phyloP scores from a whole-genome alignment of 1,140 invertebrate genomes.

The Hypsibius dujardini region DNA sequence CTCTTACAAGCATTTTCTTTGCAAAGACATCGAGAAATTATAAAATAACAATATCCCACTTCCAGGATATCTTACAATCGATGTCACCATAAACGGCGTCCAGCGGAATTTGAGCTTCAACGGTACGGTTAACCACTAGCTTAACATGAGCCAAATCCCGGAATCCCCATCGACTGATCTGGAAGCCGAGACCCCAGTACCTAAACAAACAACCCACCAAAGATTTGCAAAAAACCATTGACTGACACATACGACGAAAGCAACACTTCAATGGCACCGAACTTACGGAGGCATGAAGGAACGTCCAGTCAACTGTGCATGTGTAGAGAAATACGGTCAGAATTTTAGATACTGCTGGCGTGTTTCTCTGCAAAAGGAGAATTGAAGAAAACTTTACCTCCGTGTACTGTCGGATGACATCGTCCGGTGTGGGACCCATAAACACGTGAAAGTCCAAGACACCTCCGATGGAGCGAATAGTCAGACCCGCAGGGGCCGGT shows the following conservation, averaged over 20 bases:
- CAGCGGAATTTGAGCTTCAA: slow-evolving; percentile 20
- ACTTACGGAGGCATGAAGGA: slow-evolving; percentile 51
- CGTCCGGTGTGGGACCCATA: slow-evolving; percentile 25
- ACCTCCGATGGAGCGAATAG: slow-evolving; percentile 25
- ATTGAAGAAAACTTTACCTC: neutral
- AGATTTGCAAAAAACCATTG: no score
- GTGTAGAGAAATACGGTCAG: neutral
- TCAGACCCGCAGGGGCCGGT: slow-evolving; percentile 20
- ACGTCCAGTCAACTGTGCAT: slow-evolving; percentile 44
- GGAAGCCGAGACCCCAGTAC: slow-evolving; percentile 70
- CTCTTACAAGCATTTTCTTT: no score
- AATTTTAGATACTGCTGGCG: neutral
- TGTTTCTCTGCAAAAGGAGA: neutral
- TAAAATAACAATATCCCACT: no score
- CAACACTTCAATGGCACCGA: no score
- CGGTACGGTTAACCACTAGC: slow-evolving; percentile 24
- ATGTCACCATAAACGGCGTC: slow-evolving; percentile 37
- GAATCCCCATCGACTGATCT: slow-evolving; percentile 38
- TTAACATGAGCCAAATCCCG: slow-evolving; percentile 25
- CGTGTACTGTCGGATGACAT: slow-evolving; percentile 25
- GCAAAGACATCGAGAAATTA: no score
- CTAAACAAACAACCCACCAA: slow-evolving; percentile 27
- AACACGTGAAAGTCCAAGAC: slow-evolving; percentile 26
- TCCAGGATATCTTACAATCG: slow-evolving; percentile 31
- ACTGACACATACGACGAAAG: no score